Percentiles rank a stretch among this genome's conserved stretches.
Evolutionary conservation across 2,797 vertebrate genomes (phyloP).

Genomic region (Eulemur mongoz): DNA sequence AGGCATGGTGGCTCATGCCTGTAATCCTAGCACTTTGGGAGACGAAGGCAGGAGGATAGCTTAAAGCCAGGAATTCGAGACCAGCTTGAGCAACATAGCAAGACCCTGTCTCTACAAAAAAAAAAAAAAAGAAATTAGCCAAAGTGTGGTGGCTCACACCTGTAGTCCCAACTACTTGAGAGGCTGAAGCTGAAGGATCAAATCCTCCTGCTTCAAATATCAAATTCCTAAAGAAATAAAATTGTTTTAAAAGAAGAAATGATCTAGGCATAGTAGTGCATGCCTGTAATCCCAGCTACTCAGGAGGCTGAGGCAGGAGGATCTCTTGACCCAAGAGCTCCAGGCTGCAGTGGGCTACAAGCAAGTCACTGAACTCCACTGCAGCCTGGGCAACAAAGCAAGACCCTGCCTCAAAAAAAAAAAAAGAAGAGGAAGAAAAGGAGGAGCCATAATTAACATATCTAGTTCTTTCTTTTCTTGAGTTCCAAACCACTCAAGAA

Average conservation of each 20-base stretch:
- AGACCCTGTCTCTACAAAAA: neutral
- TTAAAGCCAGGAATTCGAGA: neutral
- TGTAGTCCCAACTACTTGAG: too few species aligned
- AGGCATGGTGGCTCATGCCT: neutral
- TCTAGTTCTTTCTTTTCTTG: neutral
- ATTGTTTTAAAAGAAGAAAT: neutral
- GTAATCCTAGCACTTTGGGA: neutral
- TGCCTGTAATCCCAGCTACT: neutral
- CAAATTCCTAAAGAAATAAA: conserved; percentile 9
- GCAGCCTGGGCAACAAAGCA: neutral
- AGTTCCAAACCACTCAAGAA: neutral
- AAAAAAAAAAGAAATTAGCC: neutral
- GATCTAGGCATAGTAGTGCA: neutral
- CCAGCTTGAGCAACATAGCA: neutral
- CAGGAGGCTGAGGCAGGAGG: neutral
- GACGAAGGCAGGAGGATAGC: neutral
- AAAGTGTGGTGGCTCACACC: too few species aligned
- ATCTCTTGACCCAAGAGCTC: neutral
- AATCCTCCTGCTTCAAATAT: neutral
- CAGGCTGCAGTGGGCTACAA: neutral
- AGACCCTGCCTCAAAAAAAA: neutral
- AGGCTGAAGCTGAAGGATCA: too few species aligned
- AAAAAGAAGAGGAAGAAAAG: too few species aligned
- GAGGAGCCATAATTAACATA: neutral
- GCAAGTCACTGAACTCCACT: neutral